These are phyloP conservation scores for Lagopus muta DNA, from an alignment of 2,113 vertebrate genomes.

Conservation along the genomic window DNA sequence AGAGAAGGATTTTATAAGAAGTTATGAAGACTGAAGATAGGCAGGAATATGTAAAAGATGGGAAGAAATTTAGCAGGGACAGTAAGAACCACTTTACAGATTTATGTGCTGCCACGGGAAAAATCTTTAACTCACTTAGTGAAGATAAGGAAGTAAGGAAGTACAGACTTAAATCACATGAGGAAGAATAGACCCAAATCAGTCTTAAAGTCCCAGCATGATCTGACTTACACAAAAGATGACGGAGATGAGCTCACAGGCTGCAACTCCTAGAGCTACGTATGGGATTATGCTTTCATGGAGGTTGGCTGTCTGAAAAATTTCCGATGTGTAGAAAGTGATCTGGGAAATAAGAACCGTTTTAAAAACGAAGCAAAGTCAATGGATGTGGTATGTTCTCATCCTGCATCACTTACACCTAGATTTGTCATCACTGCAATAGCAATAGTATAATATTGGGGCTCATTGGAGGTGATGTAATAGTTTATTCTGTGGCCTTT, in stretches of 20 bases:
- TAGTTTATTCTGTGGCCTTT: not conserved
- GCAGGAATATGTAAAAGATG: not conserved
- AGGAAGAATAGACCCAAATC: not conserved
- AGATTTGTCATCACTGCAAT: not conserved
- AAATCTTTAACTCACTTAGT: not conserved
- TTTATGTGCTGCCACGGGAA: not conserved
- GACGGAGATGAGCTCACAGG: constrained; percentile 78
- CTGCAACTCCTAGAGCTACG: constrained; percentile 77
- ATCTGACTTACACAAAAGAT: constrained; percentile 80
- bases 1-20: not conserved
- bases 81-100: not conserved
- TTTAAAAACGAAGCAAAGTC: not conserved
- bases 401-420: not conserved
- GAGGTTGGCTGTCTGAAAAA: constrained; percentile 82
- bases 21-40: not conserved
- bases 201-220: not conserved
- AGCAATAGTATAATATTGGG: not conserved
- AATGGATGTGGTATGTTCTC: not conserved
- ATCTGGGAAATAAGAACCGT: constrained; percentile 73
- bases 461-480: not conserved
- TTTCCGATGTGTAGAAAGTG: constrained; percentile 87
- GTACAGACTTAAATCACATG: not conserved
- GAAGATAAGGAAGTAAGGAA: not conserved
- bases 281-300: constrained; percentile 76
- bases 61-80: not conserved